Conservation (phyloP, 1,140 invertebrate species). For the Drosophila sp. region DNA sequence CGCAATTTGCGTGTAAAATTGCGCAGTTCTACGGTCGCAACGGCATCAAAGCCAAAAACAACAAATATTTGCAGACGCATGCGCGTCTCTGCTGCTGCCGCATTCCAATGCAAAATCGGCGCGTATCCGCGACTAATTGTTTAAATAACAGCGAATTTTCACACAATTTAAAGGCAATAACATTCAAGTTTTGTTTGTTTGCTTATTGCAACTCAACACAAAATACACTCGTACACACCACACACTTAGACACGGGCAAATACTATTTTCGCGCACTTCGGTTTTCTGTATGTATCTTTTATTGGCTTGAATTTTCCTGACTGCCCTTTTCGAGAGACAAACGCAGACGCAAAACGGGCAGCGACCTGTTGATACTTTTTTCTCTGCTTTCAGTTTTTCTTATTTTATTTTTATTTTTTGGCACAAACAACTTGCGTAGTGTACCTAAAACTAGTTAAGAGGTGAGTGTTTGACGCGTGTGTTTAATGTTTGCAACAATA, state of each 20-base stretch:
- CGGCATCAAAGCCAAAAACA: slow-evolving; percentile 46
- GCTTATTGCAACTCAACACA: slow-evolving; percentile 50
- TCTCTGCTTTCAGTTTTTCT: slow-evolving; percentile 3
- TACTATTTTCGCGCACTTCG: slow-evolving; percentile 68
- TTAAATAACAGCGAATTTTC: slow-evolving; percentile 61
- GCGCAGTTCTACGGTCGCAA: slow-evolving; percentile 33
- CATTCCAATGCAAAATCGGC: slow-evolving; percentile 56
- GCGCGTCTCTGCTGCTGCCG: slow-evolving; percentile 56
- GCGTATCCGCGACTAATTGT: slow-evolving; percentile 69
- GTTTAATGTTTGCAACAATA: slow-evolving; percentile 39
- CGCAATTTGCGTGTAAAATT: slow-evolving; percentile 40
- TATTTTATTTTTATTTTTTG: slow-evolving; percentile 13
- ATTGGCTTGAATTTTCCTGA: slow-evolving; percentile 73
- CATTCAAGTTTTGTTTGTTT: slow-evolving; percentile 56
- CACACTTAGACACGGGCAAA: slow-evolving; percentile 36
- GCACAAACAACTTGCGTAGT: slow-evolving; percentile 16
- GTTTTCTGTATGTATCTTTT: slow-evolving; percentile 81
- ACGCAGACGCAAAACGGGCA: slow-evolving; percentile 33
- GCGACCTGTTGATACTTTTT: slow-evolving; percentile 38
- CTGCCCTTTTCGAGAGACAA: slow-evolving; percentile 66
- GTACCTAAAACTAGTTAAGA: slow-evolving; percentile 27
- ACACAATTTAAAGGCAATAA: slow-evolving; percentile 49
- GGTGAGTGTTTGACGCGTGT: slow-evolving; percentile 18
- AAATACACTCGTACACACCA: slow-evolving; percentile 30
- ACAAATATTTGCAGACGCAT: slow-evolving; percentile 76